Evolutionary conservation across 2,888 invertebrate species (phyloP), one percentile per base, ranked within the genome.

Genomic region (Xestia sexstrigata): DNA sequence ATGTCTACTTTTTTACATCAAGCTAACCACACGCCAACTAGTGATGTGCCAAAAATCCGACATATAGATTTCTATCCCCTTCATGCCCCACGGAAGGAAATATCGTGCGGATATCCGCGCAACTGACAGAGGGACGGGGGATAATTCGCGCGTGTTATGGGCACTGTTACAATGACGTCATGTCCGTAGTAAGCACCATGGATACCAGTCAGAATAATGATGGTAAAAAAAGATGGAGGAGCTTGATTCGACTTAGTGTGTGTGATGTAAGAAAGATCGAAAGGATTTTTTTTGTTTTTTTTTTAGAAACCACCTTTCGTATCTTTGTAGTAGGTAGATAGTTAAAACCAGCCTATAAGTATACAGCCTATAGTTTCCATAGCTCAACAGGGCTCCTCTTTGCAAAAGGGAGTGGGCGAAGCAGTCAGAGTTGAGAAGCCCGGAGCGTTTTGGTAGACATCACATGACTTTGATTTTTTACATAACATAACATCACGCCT

Each of bases 61-160:
- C 70, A 65, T 70, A 82, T 85, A 81, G 79, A 79, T 81, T 84
- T 69, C 74, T 83, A 82, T 79, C 80, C 77, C 71, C 79, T 68
- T 77, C 85, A 83, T 78, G 81, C 80, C 76, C 80, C 63, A 71
- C 85, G 89, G 90, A 90, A 91, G 88, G 88, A 88, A 89, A 89
- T 84, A 84, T 86, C 85, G 81, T 79, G 77, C 86, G 88, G 89
- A 91, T 86, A 89, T 90, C 90, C 90, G 89, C 82, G 76, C 76
- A 81, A 78, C 81, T 85, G 85, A 87, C 81, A 81, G n/a, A 76
- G 81, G 77, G 84, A 78, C 49, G 67, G 77, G 63, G 82, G 74
- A 74, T 84, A 82, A 81, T 86, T 85, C 77, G 52, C 78, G 63
- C 75, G 70, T 86, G 76, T 79, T 87, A 79, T 66, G 60, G 75